Evolutionary conservation across 2,113 vertebrate species (phyloP).

Genomic region (Ciconia maguari): DNA sequence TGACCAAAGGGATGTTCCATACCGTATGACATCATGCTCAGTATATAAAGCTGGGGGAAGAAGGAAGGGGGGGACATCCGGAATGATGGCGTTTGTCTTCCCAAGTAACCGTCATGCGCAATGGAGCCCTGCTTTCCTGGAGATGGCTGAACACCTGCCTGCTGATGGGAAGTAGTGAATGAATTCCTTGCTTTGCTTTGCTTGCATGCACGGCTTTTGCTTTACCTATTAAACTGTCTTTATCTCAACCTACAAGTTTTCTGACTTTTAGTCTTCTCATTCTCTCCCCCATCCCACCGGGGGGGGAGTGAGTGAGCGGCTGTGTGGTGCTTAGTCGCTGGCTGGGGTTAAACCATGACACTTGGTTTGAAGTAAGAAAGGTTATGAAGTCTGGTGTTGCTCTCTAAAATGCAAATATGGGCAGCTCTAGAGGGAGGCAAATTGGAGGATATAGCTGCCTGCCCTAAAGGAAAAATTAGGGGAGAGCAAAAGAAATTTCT

Average conservation of each 20-base stretch:
- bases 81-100: too few relatives aligned
- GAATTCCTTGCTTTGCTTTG: too few relatives aligned
- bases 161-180: rapidly evolving
- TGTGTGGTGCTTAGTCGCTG: background rate
- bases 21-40: too few relatives aligned
- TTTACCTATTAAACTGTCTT: rapidly evolving
- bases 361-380: background rate
- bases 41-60: too few relatives aligned
- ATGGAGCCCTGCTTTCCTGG: too few relatives aligned
- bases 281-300: background rate
- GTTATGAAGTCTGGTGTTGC: background rate
- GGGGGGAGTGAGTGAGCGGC: background rate
- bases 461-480: background rate
- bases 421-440: background rate
- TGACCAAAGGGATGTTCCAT: too few relatives aligned
- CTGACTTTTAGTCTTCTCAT: background rate
- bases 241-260: background rate
- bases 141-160: too few relatives aligned
- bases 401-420: background rate
- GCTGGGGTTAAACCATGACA: background rate
- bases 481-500: background rate
- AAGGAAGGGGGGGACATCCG: too few relatives aligned
- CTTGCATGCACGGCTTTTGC: background rate
- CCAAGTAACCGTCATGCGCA: too few relatives aligned
- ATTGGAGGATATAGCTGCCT: background rate